Conservation (phyloP, 2,797 vertebrate species). For the Typhlichthys subterraneus region DNA sequence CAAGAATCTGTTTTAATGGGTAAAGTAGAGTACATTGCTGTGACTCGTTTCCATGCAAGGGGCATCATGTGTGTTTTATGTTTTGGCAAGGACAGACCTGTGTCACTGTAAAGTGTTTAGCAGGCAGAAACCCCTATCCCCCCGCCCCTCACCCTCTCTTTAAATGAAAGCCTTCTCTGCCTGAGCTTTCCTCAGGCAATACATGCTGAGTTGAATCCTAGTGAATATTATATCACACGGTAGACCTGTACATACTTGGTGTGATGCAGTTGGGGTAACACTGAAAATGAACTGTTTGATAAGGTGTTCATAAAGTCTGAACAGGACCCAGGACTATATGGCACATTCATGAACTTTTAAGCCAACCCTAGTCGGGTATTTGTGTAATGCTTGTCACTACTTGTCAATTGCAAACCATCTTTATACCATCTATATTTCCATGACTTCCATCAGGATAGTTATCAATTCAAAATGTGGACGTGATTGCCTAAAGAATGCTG, state of each 20-base stretch:
- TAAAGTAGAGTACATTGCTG: constrained; percentile 51
- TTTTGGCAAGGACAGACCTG: constrained; percentile 61
- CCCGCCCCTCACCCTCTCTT: constrained; percentile 5
- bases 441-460: too few species aligned
- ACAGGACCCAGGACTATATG: background rate
- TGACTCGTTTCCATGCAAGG: constrained; percentile 63
- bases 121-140: constrained; percentile 34
- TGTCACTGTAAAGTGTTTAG: constrained; percentile 38
- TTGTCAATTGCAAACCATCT: too few species aligned
- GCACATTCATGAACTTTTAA: constrained; percentile 1
- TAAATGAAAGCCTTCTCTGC: constrained; percentile 41
- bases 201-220: constrained; percentile 28
- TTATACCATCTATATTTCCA: too few species aligned
- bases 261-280: constrained; percentile 6
- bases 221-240: constrained; percentile 37
- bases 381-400: too few species aligned
- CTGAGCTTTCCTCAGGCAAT: constrained; percentile 54
- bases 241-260: constrained; percentile 21
- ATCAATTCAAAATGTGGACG: too few species aligned
- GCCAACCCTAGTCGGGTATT: too few species aligned
- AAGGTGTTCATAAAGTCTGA: constrained; percentile 1
- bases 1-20: constrained; percentile 55
- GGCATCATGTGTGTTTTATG: constrained; percentile 59
- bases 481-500: too few species aligned
- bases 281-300: background rate